Evolutionary conservation across 2,797 vertebrate genomes (phyloP), one percentile per base, ranked within the genome.

Genomic region (Myotis pilosus): DNA sequence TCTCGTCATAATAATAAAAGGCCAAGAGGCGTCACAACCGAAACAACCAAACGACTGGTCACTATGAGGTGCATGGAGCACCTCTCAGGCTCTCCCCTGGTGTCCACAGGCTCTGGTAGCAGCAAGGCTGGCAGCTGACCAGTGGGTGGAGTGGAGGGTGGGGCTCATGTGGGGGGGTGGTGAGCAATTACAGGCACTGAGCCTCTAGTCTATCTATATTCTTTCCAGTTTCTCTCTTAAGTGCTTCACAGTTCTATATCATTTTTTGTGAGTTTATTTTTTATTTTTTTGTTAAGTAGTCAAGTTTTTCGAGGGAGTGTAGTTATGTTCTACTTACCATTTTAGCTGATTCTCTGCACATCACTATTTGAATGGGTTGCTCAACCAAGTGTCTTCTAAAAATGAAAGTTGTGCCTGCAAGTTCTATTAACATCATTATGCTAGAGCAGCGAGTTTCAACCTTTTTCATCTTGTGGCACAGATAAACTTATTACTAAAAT

Each of bases 121-220:
- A 47, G 47, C 47, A 47, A 47, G 47, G 47, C 13, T 47, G 47
- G 47, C 47, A 47, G n/a, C n/a, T n/a, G n/a, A n/a, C n/a, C n/a
- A n/a, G n/a, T n/a, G n/a, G n/a, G n/a, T n/a, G n/a, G n/a, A n/a
- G n/a, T n/a, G n/a, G n/a, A n/a, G n/a, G n/a, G n/a, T n/a, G n/a
- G n/a, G n/a, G n/a, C n/a, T n/a, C n/a, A n/a, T n/a, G n/a, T 0
- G 44, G 44, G 44, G 2, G 10, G 13, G 47, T 47, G 47, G 3
- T 4, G 4, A 13, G 47, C 4, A 13, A 47, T 47, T 47, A 12
- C 1, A 3, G 1, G 47, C 13, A 13, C 13, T 47, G 47, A 4
- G 47, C 13, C 12, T 13, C 47, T 47, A 47, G 47, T 47, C 47
- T 16, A n/a, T 47, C 47, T 16, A n/a, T 75, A 3, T 44, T 5